Evolutionary conservation across 2,113 vertebrate species (phyloP).

Genomic region (Otus sunia): DNA sequence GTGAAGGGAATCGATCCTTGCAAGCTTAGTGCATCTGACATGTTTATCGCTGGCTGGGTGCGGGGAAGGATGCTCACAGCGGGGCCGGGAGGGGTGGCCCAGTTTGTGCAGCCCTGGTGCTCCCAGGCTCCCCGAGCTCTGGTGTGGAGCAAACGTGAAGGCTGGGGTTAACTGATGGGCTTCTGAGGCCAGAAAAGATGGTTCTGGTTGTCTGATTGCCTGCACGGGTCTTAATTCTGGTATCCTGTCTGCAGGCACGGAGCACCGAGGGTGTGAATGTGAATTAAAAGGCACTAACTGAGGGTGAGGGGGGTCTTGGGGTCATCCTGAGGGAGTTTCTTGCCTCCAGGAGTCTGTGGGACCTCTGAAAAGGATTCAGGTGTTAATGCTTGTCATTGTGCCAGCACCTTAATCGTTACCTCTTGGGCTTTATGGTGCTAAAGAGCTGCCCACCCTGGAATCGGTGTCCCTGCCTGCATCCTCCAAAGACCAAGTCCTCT

Average conservation of each 20-base stretch:
- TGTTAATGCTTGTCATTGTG: too few species aligned
- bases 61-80: neutral
- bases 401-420: neutral
- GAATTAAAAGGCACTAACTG: neutral
- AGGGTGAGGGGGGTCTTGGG: fast-evolving
- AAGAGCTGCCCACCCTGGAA: neutral
- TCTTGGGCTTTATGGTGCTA: neutral
- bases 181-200: neutral
- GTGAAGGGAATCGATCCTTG: conserved; percentile 53
- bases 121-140: neutral
- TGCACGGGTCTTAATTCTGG: fast-evolving
- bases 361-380: neutral
- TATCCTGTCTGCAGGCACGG: neutral
- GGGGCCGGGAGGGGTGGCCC: neutral
- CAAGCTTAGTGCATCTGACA: conserved; percentile 8
- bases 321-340: neutral
- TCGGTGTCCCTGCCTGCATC: neutral
- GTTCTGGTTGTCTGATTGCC: neutral
- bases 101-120: neutral
- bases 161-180: neutral
- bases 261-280: neutral
- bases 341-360: neutral
- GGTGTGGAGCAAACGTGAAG: fast-evolving
- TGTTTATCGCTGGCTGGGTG: neutral
- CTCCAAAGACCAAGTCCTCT: neutral